A percentile compares a stretch with the other conserved stretches of the same genome.
Conservation (phyloP, 1,140 invertebrate species). For the Trichomalopsis sarcophagae region DNA sequence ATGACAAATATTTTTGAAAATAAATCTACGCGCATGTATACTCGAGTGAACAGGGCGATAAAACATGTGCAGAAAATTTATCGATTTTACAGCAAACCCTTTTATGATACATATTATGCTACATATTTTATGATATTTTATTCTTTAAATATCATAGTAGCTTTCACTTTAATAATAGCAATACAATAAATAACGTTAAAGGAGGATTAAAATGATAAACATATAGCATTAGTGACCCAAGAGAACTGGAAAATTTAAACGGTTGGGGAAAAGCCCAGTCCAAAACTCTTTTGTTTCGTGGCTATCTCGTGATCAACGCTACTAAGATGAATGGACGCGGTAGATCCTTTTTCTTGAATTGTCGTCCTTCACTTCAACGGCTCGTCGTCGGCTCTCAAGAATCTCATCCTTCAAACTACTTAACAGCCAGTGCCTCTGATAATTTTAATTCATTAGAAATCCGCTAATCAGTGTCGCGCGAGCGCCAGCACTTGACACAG, state of each 20-base stretch:
- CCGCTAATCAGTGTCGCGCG: not conserved
- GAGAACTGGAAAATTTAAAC: too few species aligned
- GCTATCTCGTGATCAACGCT: too few species aligned
- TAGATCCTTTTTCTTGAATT: too few species aligned
- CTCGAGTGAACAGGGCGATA: not conserved
- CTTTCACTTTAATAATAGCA: too few species aligned
- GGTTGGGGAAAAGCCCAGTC: too few species aligned
- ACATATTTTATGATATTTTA: not conserved
- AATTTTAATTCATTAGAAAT: conserved; percentile 16
- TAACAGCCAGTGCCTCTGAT: not conserved
- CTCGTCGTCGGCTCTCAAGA: too few species aligned
- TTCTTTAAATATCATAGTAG: not conserved
- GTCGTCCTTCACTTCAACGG: too few species aligned
- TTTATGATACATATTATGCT: not conserved
- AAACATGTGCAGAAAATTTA: not conserved
- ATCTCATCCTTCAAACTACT: not conserved
- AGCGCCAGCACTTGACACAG: not conserved
- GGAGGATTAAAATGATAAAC: too few species aligned
- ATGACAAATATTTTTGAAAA: not conserved
- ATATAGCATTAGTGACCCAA: too few species aligned
- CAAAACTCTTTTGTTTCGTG: too few species aligned
- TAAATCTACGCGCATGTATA: not conserved
- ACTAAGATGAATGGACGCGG: too few species aligned
- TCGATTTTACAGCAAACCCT: not conserved
- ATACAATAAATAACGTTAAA: too few species aligned